These are phyloP conservation scores for Steromphala cineraria DNA, from an alignment of 2,888 invertebrate species.

Conservation along the genomic window DNA sequence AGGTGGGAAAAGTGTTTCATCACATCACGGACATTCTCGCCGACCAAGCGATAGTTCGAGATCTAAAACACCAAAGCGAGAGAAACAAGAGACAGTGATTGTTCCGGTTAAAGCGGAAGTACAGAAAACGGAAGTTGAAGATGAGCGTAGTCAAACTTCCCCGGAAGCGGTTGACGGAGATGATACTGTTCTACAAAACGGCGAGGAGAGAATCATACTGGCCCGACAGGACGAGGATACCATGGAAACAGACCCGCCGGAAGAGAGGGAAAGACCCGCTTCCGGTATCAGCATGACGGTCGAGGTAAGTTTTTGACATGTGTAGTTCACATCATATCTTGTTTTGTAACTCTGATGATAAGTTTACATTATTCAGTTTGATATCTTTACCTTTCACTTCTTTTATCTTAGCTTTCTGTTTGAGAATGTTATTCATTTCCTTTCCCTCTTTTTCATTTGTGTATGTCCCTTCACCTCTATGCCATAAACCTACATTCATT, in stretches of 20 bases:
- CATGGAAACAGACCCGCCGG: not conserved
- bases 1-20: not conserved
- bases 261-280: slow-evolving; percentile 10
- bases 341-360: not conserved
- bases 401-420: too few species aligned
- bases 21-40: not conserved
- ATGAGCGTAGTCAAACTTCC: not conserved
- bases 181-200: not conserved
- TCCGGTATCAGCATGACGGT: not conserved
- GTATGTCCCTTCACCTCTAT: too few species aligned
- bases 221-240: not conserved
- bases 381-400: too few species aligned
- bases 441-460: too few species aligned
- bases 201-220: slow-evolving; percentile 4
- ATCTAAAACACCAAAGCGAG: not conserved
- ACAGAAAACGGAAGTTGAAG: not conserved
- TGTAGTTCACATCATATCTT: not conserved
- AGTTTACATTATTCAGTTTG: too few species aligned
- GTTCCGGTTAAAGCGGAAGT: too few species aligned
- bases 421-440: too few species aligned
- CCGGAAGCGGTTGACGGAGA: not conserved
- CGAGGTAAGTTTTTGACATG: not conserved
- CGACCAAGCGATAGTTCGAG: not conserved
- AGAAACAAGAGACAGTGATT: not conserved
- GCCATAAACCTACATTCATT: too few species aligned